A percentile compares a stretch with the other conserved stretches of the same genome.
Conservation (phyloP, 2,888 invertebrate species). For the Drosophila limbata region DNA sequence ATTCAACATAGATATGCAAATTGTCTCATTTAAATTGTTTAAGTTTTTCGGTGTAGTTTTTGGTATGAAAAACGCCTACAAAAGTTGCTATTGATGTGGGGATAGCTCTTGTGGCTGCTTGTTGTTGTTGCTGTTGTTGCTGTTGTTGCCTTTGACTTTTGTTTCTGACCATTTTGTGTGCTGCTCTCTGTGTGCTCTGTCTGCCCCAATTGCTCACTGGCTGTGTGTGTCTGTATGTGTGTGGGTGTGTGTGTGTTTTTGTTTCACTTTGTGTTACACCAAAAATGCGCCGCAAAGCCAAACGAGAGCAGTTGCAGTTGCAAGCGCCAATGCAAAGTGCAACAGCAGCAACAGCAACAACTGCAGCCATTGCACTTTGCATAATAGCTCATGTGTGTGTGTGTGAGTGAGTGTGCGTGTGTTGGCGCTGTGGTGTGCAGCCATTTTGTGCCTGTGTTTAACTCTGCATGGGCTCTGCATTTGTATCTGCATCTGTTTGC, state of each 20-base stretch:
- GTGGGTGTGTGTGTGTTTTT: constrained; percentile 44
- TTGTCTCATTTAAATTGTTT: constrained; percentile 26
- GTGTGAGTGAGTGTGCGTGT: constrained; percentile 38
- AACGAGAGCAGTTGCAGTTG: constrained; percentile 66
- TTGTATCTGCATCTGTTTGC: constrained; percentile 21
- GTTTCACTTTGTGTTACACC: constrained; percentile 78
- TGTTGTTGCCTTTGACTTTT: constrained; percentile 53
- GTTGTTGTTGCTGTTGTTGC: constrained; percentile 18
- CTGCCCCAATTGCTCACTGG: constrained; percentile 26
- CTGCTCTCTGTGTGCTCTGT: constrained; percentile 21
- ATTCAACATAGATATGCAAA: constrained; percentile 25
- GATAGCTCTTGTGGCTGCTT: constrained; percentile 26
- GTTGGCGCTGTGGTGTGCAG: constrained; percentile 71
- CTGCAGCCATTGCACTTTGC: constrained; percentile 81
- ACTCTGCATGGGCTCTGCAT: constrained; percentile 27
- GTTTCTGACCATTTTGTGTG: constrained; percentile 63
- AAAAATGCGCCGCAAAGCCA: constrained; percentile 82
- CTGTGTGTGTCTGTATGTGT: constrained; percentile 14
- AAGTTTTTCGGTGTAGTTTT: constrained; percentile 15
- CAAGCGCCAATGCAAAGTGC: constrained; percentile 66
- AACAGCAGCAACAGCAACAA: constrained; percentile 49
- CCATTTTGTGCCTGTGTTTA: constrained; percentile 77
- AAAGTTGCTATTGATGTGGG: constrained; percentile 21
- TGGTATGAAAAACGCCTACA: constrained; percentile 28
- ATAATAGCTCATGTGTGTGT: constrained; percentile 58